phyloP scores from a whole-genome alignment of 2,888 invertebrate species.

The Nephrotoma flavescens region DNA sequence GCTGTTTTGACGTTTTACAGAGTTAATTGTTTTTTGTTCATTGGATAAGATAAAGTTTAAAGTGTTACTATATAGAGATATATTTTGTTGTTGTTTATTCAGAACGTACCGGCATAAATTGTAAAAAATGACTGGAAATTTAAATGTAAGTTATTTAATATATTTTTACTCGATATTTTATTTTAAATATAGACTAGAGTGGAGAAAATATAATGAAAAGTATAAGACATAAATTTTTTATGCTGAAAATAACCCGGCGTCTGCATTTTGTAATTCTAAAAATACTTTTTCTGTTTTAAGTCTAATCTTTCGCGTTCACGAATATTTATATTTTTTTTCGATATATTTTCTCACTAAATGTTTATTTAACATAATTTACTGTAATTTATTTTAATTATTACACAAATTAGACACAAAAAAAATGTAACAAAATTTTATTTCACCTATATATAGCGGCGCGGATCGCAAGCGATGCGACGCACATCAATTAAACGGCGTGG shows the following conservation, averaged over 20 bases:
- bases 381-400: background rate
- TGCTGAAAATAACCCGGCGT: slow-evolving; percentile 1
- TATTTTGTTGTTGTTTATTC: background rate
- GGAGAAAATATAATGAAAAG: background rate
- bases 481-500: slow-evolving; percentile 41
- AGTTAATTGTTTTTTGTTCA: background rate
- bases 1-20: background rate
- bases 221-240: background rate
- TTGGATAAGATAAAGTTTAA: background rate
- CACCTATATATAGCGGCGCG: background rate
- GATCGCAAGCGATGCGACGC: background rate
- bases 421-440: background rate
- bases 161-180: background rate
- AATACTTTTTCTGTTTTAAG: background rate
- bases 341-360: background rate
- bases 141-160: background rate
- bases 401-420: background rate
- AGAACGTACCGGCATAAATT: background rate
- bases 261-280: background rate
- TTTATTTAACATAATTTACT: background rate
- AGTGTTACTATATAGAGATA: background rate
- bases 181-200: background rate
- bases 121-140: background rate
- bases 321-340: background rate
- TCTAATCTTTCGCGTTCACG: background rate